A percentile compares a stretch with the other conserved stretches of the same genome.
phyloP scores from a whole-genome alignment of 2,888 invertebrate species.

The Criorhina ranunculi region DNA sequence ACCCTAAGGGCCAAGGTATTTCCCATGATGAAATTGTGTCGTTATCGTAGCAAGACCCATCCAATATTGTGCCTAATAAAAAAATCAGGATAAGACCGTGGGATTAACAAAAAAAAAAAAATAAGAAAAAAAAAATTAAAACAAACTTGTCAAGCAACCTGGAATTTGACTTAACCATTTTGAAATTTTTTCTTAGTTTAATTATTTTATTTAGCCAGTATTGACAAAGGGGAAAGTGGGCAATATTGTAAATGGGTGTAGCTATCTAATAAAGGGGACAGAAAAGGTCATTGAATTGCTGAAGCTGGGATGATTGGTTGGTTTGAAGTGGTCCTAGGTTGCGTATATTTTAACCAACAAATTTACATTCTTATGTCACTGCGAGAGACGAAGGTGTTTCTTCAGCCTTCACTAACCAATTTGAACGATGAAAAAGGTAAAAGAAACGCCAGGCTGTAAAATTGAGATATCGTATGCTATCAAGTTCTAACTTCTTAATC shows the following conservation, averaged over 20 bases:
- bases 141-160: background rate
- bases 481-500: too few relatives aligned
- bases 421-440: too few relatives aligned
- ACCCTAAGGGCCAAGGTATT: conserved; percentile 26
- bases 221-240: conserved; percentile 18
- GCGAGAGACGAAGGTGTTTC: too few relatives aligned
- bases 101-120: conserved; percentile 23
- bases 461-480: too few relatives aligned
- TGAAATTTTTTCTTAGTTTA: background rate
- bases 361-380: too few relatives aligned
- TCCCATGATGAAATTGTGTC: conserved; percentile 54
- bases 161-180: conserved; percentile 18
- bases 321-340: too few relatives aligned
- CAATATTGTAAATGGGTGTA: background rate
- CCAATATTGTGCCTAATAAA: conserved; percentile 39
- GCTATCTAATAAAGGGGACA: background rate
- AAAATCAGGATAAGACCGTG: conserved; percentile 41
- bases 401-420: too few relatives aligned
- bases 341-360: too few relatives aligned
- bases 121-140: conserved; percentile 11
- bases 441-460: too few relatives aligned
- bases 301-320: too few relatives aligned
- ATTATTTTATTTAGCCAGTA: conserved; percentile 30
- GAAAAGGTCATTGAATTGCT: background rate
- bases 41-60: conserved; percentile 35